Conservation (phyloP, 2,797 vertebrate genomes). For the Pangasius sanitwongsei region DNA sequence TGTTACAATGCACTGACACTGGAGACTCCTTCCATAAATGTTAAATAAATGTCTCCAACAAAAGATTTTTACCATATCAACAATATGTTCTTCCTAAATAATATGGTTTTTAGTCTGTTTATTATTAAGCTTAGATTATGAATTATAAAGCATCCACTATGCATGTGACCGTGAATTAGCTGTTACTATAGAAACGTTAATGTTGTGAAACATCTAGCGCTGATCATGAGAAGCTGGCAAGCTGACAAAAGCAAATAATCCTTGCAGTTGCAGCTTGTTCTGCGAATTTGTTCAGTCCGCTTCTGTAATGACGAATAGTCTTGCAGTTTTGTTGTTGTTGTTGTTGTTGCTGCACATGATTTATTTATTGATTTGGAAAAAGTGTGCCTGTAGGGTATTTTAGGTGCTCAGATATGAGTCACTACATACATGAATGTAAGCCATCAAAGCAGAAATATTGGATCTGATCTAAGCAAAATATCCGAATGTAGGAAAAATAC, state of each 20-base stretch:
- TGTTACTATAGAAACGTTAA: background rate
- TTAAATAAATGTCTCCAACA: too few relatives aligned
- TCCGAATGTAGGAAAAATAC: background rate
- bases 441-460: background rate
- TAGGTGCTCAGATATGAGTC: background rate
- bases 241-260: background rate
- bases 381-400: background rate
- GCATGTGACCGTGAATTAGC: background rate
- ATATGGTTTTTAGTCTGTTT: background rate
- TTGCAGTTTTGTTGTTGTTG: background rate
- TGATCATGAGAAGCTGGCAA: background rate
- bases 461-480: background rate
- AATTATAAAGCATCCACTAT: background rate
- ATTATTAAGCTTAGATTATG: background rate
- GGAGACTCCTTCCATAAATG: background rate
- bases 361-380: background rate
- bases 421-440: background rate
- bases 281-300: background rate
- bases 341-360: background rate
- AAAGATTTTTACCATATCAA: too few relatives aligned
- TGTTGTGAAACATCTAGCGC: background rate
- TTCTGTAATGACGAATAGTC: background rate
- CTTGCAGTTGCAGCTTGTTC: too few relatives aligned
- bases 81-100: background rate
- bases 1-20: background rate